A percentile compares a stretch with the other conserved stretches of the same genome.
phyloP scores from a whole-genome alignment of 2,888 invertebrate genomes.

The Phalangium opilio region DNA sequence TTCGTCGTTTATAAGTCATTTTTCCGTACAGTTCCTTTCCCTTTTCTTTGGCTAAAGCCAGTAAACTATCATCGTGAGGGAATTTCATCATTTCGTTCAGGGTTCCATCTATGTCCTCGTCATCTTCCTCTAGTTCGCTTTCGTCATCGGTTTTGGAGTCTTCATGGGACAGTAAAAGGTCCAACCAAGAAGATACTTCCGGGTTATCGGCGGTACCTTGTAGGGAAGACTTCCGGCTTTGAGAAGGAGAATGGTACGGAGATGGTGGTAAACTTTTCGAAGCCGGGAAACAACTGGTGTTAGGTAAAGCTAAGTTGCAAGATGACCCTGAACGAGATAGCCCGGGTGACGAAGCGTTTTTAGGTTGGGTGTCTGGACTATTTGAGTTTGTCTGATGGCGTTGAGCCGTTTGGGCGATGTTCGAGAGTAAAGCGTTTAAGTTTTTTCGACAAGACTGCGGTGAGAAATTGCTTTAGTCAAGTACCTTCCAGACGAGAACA shows the following conservation, averaged over 20 bases:
- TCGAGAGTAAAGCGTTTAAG: too few relatives aligned
- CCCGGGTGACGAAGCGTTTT: too few relatives aligned
- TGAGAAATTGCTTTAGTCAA: too few relatives aligned
- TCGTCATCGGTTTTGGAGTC: too few relatives aligned
- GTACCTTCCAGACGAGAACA: too few relatives aligned
- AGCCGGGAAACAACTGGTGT: constrained; percentile 6
- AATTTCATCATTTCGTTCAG: constrained; percentile 27
- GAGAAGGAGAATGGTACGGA: constrained; percentile 30
- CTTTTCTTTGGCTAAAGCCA: constrained; percentile 72
- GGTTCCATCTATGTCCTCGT: constrained; percentile 26
- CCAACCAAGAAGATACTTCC: too few relatives aligned
- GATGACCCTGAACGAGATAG: constrained; percentile 40
- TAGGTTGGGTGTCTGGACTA: too few relatives aligned
- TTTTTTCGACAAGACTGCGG: too few relatives aligned
- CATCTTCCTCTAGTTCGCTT: constrained; percentile 5
- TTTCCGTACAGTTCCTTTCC: constrained; percentile 64
- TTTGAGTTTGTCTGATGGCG: too few relatives aligned
- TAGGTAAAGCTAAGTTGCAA: constrained; percentile 46
- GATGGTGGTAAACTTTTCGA: constrained; percentile 29
- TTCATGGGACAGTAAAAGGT: too few relatives aligned
- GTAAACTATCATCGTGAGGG: constrained; percentile 57
- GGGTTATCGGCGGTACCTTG: too few relatives aligned
- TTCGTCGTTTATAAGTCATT: constrained; percentile 49
- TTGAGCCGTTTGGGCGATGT: too few relatives aligned
- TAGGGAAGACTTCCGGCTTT: constrained; percentile 35